Conservation (phyloP, 2,113 vertebrate species). For the Myanophis thanlyinensis region DNA sequence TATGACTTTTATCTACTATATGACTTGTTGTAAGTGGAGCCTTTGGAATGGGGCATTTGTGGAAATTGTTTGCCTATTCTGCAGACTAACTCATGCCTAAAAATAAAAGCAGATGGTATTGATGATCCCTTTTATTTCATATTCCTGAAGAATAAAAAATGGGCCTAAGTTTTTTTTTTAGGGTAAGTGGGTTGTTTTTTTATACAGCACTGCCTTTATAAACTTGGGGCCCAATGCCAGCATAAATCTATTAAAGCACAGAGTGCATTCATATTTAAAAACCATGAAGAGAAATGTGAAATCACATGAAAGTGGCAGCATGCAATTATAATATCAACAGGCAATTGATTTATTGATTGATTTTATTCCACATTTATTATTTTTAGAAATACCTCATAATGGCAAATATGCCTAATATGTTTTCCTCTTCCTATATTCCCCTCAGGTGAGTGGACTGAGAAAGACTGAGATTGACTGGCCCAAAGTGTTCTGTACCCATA, state of each 20-base stretch:
- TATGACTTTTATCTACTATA: no score
- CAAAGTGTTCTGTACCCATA: no score
- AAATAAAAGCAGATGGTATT: slow-evolving; percentile 7
- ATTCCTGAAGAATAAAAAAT: neutral
- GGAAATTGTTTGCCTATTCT: neutral
- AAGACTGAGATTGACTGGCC: no score
- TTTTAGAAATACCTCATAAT: neutral
- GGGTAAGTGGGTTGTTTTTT: neutral
- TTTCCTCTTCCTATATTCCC: neutral
- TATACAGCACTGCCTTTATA: neutral
- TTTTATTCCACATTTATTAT: neutral
- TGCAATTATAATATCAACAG: neutral
- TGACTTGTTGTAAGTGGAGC: neutral
- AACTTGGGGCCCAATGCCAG: neutral
- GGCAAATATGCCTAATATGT: neutral
- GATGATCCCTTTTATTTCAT: neutral
- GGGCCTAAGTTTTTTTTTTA: neutral
- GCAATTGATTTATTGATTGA: neutral
- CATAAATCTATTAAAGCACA: neutral
- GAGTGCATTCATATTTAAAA: neutral
- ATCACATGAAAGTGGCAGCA: neutral
- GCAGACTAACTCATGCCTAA: neutral
- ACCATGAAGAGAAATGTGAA: neutral
- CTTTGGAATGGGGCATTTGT: neutral
- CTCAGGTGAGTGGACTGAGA: neutral